These are phyloP conservation scores for Pelobates fuscus DNA, from an alignment of 2,113 vertebrate genomes.

Conservation along the genomic window DNA sequence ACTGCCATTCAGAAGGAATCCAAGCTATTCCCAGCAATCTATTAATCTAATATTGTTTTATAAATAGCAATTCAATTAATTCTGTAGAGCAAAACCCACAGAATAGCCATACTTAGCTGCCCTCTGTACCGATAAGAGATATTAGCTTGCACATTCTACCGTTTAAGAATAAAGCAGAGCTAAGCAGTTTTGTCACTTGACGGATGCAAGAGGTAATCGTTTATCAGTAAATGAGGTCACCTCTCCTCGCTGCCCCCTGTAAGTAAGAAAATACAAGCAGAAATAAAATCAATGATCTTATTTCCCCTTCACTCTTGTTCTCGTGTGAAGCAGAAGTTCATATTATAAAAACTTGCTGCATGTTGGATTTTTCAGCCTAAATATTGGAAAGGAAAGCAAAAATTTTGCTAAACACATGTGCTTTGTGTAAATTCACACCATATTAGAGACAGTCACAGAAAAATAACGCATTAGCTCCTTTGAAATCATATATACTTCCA, in stretches of 20 bases:
- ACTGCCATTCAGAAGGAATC: neutral
- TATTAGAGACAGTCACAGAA: too few relatives aligned
- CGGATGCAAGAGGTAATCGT: constrained; percentile 20
- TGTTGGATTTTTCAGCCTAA: neutral
- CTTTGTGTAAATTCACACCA: too few relatives aligned
- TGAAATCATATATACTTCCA: too few relatives aligned
- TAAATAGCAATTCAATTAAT: constrained; percentile 1
- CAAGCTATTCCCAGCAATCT: neutral
- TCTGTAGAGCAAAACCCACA: neutral
- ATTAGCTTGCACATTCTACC: neutral
- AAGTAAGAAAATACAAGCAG: constrained; percentile 24
- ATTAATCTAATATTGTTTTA: neutral
- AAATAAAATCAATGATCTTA: constrained; percentile 24
- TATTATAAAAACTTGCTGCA: neutral
- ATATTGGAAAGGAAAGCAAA: too few relatives aligned
- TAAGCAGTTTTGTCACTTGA: constrained; percentile 36
- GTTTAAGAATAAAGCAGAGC: constrained; percentile 6
- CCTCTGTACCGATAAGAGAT: too few relatives aligned
- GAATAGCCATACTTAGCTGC: neutral
- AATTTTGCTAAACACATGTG: too few relatives aligned
- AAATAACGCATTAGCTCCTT: too few relatives aligned
- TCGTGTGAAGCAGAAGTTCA: constrained; percentile 4
- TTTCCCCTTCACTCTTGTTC: constrained; percentile 19
- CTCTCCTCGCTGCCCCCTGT: constrained; percentile 26
- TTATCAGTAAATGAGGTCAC: constrained; percentile 41